A percentile compares a stretch with the other conserved stretches of the same genome.
These are phyloP conservation scores for Cnemophilus loriae DNA, from an alignment of 2,113 vertebrate genomes.

Conservation along the genomic window DNA sequence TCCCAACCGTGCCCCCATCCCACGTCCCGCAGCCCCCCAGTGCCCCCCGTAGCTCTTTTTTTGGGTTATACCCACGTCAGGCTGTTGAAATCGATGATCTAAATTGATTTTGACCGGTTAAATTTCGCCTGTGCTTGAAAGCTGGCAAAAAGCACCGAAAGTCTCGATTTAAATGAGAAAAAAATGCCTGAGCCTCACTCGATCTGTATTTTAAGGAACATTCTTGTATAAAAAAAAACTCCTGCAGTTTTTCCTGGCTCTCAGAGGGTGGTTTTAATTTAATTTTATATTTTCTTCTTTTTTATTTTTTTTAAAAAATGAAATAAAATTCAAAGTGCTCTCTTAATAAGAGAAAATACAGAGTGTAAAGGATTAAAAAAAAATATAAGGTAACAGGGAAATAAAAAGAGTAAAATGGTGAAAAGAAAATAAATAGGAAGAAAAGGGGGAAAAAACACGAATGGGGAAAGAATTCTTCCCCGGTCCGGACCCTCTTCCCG, in stretches of 20 bases:
- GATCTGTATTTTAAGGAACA: conserved; percentile 27
- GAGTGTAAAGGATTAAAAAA: background rate
- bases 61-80: background rate
- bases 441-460: fast-evolving
- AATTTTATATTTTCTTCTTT: no score
- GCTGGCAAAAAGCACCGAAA: background rate
- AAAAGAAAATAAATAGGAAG: background rate
- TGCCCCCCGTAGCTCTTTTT: background rate
- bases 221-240: conserved; percentile 22
- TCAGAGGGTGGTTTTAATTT: background rate
- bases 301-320: no score
- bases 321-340: background rate
- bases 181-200: background rate
- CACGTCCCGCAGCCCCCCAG: background rate
- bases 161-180: background rate
- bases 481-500: fast-evolving
- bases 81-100: background rate
- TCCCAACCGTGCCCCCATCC: background rate
- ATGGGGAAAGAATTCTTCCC: background rate
- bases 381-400: background rate
- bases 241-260: conserved; percentile 1
- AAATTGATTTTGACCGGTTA: background rate
- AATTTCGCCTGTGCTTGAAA: background rate
- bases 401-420: background rate
- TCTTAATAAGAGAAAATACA: background rate